Evolutionary conservation across 1,140 invertebrate species (phyloP).

Genomic region (Intoshia linei): DNA sequence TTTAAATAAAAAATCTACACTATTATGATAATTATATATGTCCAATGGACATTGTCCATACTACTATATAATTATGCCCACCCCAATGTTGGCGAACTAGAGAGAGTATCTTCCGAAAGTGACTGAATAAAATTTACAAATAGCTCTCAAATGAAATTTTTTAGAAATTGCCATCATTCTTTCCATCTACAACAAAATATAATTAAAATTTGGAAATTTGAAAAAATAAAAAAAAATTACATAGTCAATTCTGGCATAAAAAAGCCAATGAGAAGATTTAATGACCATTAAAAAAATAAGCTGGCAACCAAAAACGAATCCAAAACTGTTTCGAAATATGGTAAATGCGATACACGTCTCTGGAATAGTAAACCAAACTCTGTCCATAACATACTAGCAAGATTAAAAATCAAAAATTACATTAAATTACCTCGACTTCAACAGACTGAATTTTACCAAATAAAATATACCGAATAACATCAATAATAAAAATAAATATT

Average conservation of each 20-base stretch:
- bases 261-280: constrained; percentile 97
- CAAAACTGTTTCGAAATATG: constrained; percentile 92
- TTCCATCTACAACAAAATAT: not conserved
- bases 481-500: constrained; percentile 3
- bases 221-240: constrained; percentile 30
- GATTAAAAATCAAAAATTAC: constrained; percentile 5
- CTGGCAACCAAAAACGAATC: constrained; percentile 77
- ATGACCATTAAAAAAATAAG: constrained; percentile 81
- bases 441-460: not conserved
- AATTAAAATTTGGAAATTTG: not conserved
- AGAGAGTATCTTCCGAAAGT: no score
- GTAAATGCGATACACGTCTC: constrained; percentile 95
- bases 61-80: no score
- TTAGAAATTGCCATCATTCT: not conserved
- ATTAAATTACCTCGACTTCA: not conserved
- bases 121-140: constrained; percentile 1
- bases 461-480: not conserved
- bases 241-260: constrained; percentile 89
- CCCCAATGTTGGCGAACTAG: no score
- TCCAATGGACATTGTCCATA: no score
- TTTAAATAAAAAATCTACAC: no score
- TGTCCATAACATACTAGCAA: constrained; percentile 67
- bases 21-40: no score
- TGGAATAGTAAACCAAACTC: constrained; percentile 91
- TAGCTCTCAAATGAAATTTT: not conserved